Evolutionary conservation across 2,113 vertebrate species (phyloP).

Genomic region (Terrapene triunguis): DNA sequence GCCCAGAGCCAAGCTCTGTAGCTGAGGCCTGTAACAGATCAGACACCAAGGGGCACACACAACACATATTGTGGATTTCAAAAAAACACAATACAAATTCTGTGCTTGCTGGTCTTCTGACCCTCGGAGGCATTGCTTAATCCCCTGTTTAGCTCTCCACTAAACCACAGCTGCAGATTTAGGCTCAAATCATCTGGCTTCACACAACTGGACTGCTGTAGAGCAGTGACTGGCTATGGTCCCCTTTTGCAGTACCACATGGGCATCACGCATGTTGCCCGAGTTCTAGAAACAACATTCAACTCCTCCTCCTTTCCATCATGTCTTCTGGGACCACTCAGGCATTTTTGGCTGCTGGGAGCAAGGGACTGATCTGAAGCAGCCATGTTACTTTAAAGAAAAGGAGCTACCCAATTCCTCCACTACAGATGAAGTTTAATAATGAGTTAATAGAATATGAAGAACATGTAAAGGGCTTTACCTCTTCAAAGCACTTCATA

Average conservation of each 20-base stretch:
- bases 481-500: neutral
- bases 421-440: neutral
- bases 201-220: no score
- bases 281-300: neutral
- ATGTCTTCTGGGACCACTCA: neutral
- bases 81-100: neutral
- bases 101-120: neutral
- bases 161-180: neutral
- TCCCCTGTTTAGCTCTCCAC: neutral
- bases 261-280: neutral
- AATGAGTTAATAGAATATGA: fast-evolving
- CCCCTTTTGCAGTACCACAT: neutral
- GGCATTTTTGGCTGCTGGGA: neutral
- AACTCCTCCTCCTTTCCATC: neutral
- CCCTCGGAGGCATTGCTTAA: neutral
- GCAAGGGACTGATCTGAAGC: fast-evolving
- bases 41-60: neutral
- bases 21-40: neutral
- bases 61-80: neutral
- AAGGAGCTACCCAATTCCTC: fast-evolving
- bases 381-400: neutral
- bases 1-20: neutral
- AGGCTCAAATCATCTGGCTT: neutral
- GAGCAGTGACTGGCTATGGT: neutral
- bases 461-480: neutral